Percentiles rank a stretch among this genome's conserved stretches.
These are phyloP conservation scores for Noctua comes DNA, from an alignment of 2,888 invertebrate species.

Conservation along the genomic window DNA sequence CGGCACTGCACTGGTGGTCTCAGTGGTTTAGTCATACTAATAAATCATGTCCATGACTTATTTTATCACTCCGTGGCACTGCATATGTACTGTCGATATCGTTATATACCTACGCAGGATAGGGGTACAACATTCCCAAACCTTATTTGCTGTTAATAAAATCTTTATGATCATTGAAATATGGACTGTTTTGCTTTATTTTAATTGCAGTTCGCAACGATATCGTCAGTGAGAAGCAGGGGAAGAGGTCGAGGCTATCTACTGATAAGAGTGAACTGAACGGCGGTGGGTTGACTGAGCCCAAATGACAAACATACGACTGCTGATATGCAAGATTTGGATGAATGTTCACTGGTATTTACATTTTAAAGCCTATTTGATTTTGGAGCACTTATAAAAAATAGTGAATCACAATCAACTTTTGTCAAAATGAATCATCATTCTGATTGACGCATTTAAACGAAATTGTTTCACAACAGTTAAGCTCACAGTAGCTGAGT, in stretches of 20 bases:
- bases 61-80: slow-evolving; percentile 67
- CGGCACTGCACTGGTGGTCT: slow-evolving; percentile 58
- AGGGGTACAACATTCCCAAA: slow-evolving; percentile 74
- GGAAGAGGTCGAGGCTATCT: slow-evolving; percentile 88
- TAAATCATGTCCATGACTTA: slow-evolving; percentile 68
- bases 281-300: slow-evolving; percentile 78
- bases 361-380: slow-evolving; percentile 30
- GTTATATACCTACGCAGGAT: slow-evolving; percentile 76
- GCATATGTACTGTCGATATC: slow-evolving; percentile 76
- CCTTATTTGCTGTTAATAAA: slow-evolving; percentile 49
- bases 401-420: slow-evolving; percentile 1
- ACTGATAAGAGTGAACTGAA: slow-evolving; percentile 81
- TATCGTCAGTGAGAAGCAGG: slow-evolving; percentile 75
- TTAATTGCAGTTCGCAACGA: slow-evolving; percentile 41
- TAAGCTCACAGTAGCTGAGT: slow-evolving; percentile 11
- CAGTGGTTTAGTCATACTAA: slow-evolving; percentile 51
- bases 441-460: background rate
- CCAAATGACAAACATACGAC: slow-evolving; percentile 75
- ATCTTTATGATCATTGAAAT: slow-evolving; percentile 59
- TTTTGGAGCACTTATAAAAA: slow-evolving; percentile 10
- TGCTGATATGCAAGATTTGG: slow-evolving; percentile 62
- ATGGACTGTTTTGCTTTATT: slow-evolving; percentile 65
- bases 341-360: slow-evolving; percentile 57
- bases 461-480: slow-evolving; percentile 1
- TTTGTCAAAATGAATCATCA: slow-evolving; percentile 2